These are phyloP conservation scores for Cynocephalus volans DNA, from an alignment of 2,113 vertebrate genomes.

Conservation along the genomic window DNA sequence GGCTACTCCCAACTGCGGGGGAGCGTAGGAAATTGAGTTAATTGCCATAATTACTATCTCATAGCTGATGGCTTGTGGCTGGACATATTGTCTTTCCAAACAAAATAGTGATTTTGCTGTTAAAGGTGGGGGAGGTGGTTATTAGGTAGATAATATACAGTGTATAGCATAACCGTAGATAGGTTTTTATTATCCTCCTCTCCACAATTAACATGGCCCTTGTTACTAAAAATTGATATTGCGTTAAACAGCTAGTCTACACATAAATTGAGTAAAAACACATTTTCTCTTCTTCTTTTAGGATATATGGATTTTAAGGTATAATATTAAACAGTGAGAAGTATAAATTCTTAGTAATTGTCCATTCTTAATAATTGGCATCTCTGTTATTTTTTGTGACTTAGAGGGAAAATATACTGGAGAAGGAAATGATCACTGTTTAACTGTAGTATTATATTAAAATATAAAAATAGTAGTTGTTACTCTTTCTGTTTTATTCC, in stretches of 20 bases:
- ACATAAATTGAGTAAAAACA: slow-evolving; percentile 32
- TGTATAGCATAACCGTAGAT: background rate
- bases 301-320: slow-evolving; percentile 29
- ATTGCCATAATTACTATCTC: background rate
- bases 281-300: slow-evolving; percentile 40
- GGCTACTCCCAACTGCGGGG: background rate
- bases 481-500: background rate
- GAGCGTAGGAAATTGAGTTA: background rate
- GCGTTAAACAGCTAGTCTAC: background rate
- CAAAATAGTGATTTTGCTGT: slow-evolving; percentile 21
- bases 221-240: background rate
- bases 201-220: background rate
- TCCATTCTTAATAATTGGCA: background rate
- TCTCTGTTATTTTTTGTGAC: slow-evolving; percentile 13
- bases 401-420: background rate
- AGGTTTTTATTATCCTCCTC: background rate
- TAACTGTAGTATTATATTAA: background rate
- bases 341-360: background rate
- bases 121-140: background rate
- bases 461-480: slow-evolving; percentile 14
- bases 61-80: background rate
- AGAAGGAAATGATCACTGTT: slow-evolving; percentile 28
- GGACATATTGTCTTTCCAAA: background rate
- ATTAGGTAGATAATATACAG: background rate
- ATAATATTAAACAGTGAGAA: background rate